Conservation (phyloP, 2,888 invertebrate species). For the Drosophila longiperda region DNA sequence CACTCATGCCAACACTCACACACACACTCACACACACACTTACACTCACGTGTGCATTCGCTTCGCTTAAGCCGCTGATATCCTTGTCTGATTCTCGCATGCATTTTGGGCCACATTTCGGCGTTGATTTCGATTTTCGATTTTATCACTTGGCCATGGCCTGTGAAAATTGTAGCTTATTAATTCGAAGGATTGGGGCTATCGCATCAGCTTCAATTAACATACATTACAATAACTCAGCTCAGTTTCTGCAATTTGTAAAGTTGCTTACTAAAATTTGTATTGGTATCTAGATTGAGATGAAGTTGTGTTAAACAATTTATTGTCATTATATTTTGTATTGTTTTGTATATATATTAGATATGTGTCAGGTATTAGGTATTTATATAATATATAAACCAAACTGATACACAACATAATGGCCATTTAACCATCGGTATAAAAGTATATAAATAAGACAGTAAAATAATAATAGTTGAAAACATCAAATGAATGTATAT, state of each 20-base stretch:
- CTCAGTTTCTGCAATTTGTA: neutral
- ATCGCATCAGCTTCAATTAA: slow-evolving; percentile 25
- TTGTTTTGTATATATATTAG: neutral
- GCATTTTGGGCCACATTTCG: slow-evolving; percentile 32
- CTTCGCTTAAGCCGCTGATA: slow-evolving; percentile 29
- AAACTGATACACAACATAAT: neutral
- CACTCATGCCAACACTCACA: neutral
- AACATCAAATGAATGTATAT: neutral
- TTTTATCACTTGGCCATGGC: slow-evolving; percentile 13
- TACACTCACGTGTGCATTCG: slow-evolving; percentile 14
- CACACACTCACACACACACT: neutral
- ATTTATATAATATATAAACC: neutral
- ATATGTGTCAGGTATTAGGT: neutral
- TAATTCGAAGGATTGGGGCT: slow-evolving; percentile 19
- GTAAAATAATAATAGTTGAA: too few species aligned
- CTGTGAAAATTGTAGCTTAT: slow-evolving; percentile 40
- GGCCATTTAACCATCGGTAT: neutral
- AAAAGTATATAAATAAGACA: neutral
- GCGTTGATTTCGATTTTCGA: slow-evolving; percentile 22
- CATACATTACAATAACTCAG: slow-evolving; percentile 12
- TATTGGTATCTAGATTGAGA: neutral
- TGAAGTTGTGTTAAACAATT: neutral
- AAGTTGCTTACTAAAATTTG: neutral
- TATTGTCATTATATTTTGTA: neutral
- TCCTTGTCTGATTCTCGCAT: slow-evolving; percentile 34